Percentiles rank a stretch among this genome's conserved stretches.
These are phyloP conservation scores for Phenacoccus solenopsis DNA, from an alignment of 1,140 invertebrate genomes.

Conservation along the genomic window DNA sequence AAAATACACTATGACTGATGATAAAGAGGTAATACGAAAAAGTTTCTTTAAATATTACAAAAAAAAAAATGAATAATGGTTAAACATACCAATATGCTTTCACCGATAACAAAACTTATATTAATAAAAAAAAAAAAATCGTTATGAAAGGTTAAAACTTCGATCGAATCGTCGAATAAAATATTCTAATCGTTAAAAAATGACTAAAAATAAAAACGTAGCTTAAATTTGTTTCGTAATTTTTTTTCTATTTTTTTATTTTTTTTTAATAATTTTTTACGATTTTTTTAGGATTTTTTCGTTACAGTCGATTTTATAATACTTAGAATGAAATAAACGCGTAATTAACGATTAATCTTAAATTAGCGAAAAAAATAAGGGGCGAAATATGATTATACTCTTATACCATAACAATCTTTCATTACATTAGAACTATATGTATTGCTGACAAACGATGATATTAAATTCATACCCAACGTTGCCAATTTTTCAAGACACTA, in stretches of 20 bases:
- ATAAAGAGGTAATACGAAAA: slow-evolving; percentile 11
- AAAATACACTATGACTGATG: slow-evolving; percentile 1
- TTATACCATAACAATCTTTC: no score
- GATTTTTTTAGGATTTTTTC: neutral
- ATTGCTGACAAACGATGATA: no score
- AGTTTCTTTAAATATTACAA: neutral
- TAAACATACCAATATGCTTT: neutral
- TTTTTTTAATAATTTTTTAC: neutral
- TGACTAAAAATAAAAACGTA: neutral
- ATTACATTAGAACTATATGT: no score
- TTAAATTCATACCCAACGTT: no score
- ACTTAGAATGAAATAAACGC: neutral
- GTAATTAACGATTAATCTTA: no score
- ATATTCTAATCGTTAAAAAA: no score
- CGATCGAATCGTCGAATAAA: neutral
- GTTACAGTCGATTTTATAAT: neutral
- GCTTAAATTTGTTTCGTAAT: neutral
- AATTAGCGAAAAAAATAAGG: no score
- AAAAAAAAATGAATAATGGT: neutral
- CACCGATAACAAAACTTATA: neutral
- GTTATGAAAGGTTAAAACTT: neutral
- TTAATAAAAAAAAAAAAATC: neutral
- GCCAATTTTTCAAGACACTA: no score
- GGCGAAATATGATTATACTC: no score
- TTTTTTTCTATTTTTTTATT: neutral